Evolutionary conservation across 1,140 invertebrate genomes (phyloP).

Genomic region (Megathymus violae): DNA sequence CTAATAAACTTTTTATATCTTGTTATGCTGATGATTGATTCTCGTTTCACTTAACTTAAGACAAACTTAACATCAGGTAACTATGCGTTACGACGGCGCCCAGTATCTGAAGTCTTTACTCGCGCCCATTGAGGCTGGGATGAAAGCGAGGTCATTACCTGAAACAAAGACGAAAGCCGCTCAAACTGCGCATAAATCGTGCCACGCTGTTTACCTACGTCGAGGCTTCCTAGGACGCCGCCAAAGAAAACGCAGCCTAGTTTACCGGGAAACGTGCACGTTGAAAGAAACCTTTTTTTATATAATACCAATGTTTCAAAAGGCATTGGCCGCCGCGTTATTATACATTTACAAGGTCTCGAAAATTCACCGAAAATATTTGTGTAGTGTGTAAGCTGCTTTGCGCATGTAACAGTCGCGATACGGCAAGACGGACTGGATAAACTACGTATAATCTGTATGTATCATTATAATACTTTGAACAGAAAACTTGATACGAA

Average conservation of each 20-base stretch:
- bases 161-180: conserved; percentile 77
- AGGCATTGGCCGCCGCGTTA: conserved; percentile 17
- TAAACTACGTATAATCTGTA: no score
- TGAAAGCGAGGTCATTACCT: conserved; percentile 82
- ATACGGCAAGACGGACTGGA: no score
- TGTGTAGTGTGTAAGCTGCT: not conserved
- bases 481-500: no score
- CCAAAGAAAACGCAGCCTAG: conserved; percentile 78
- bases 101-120: conserved; percentile 69
- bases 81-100: conserved; percentile 46
- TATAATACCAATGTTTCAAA: conserved; percentile 40
- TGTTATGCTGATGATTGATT: not conserved
- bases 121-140: conserved; percentile 68
- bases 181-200: conserved; percentile 77
- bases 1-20: not conserved
- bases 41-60: not conserved
- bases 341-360: conserved; percentile 31
- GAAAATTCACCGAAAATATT: conserved; percentile 1
- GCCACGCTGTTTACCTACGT: conserved; percentile 73
- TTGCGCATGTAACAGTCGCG: no score
- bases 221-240: conserved; percentile 65
- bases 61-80: conserved; percentile 14
- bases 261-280: conserved; percentile 56
- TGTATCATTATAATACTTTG: no score
- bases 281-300: conserved; percentile 65